Evolutionary conservation across 2,797 vertebrate genomes (phyloP), one percentile per base, ranked within the genome.

Genomic region (Nyctibius grandis): DNA sequence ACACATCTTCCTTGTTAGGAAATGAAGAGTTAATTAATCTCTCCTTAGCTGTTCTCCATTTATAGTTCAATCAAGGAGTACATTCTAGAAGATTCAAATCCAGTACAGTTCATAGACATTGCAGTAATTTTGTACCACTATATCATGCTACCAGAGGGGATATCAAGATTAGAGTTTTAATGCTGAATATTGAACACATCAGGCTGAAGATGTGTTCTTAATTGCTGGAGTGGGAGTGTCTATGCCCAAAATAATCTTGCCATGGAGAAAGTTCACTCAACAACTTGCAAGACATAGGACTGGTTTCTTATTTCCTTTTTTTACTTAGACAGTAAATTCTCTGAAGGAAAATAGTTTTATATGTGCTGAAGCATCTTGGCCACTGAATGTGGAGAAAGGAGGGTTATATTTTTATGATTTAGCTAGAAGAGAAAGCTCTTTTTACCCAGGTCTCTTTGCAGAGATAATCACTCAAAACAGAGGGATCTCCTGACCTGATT

Each of bases 21-120:
- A 94, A 79, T 76, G 31, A 94, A 96, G 95, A 87, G 77, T 93
- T 93, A 95, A 95, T 93, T 95, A 87, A 87, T 93, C 63, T 94
- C 75, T 93, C 40, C 34, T 92, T 95, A 85, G 74, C 29, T 89
- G 29, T 20, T 95, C 65, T 89, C 74, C 86, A 85, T 85, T 96
- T 96, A 87, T 69, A 94, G 92, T 89, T 91, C 84, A 89, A 28
- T 93, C 78, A 92, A 64, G 31, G 69, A 89, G 59, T 79, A 82
- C 21, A 69, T 93, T 96, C 92, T 80, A 85, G 72, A 95, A 93
- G 63, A 82, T 82, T 91, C 83, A 93, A 91, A 87, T 60, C 70
- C 77, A 59, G 73, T 69, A 76, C 40, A 85, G 70, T 85, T 92
- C 87, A 65, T 61, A 94, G 88, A 73, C 40, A 79, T 73, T 63